Evolutionary conservation across 2,797 vertebrate species (phyloP).

Genomic region (Enteromius viviparus): DNA sequence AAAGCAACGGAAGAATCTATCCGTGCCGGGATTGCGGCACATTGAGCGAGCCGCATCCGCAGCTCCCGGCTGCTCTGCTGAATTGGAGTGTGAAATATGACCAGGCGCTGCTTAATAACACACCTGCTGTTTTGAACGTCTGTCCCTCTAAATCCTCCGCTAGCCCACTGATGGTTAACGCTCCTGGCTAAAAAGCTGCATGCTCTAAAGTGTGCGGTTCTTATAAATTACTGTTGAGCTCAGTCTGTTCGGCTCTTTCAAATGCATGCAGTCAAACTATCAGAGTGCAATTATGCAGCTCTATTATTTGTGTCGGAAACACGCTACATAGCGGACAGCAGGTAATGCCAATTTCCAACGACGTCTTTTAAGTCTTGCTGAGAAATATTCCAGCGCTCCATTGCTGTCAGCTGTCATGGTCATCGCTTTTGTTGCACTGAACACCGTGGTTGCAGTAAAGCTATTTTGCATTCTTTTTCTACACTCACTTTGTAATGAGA

Average conservation of each 20-base stretch:
- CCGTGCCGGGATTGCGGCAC: constrained; percentile 30
- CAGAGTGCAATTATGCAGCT: constrained; percentile 18
- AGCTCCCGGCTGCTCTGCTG: constrained; percentile 49
- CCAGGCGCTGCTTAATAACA: constrained; percentile 65
- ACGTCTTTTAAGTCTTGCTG: constrained; percentile 1
- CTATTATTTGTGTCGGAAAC: neutral
- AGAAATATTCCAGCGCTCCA: neutral
- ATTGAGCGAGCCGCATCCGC: constrained; percentile 34
- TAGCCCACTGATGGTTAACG: constrained; percentile 49
- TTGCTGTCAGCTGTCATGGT: neutral
- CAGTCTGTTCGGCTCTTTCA: constrained; percentile 29
- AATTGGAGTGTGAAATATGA: constrained; percentile 69
- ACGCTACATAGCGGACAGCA: neutral
- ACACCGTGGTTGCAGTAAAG: neutral
- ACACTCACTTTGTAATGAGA: neutral
- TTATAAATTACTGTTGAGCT: constrained; percentile 34
- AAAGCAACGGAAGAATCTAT: constrained; percentile 32
- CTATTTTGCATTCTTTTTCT: constrained; percentile 5
- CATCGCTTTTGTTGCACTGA: neutral
- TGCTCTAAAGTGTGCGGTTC: constrained; percentile 24
- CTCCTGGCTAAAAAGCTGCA: constrained; percentile 24
- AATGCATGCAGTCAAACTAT: neutral
- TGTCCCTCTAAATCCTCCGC: constrained; percentile 63
- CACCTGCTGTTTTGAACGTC: constrained; percentile 73
- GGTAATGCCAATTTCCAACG: neutral